These are phyloP conservation scores for Motacilla alba DNA, from an alignment of 2,113 vertebrate species.

Conservation along the genomic window DNA sequence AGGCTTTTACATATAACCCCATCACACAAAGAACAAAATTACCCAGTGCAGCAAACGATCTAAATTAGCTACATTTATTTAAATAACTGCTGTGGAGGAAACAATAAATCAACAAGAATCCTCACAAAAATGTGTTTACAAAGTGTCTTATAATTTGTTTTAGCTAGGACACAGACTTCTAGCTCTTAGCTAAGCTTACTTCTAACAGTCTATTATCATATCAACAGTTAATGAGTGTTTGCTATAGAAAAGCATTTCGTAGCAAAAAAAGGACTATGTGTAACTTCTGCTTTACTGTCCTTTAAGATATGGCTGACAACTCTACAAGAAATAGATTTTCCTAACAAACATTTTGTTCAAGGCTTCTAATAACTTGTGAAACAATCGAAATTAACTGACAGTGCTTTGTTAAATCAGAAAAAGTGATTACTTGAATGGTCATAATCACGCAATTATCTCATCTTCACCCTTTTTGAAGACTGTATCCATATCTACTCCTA, in stretches of 20 bases:
- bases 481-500: slow-evolving; percentile 68
- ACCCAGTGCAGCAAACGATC: slow-evolving; percentile 71
- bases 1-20: slow-evolving; percentile 77
- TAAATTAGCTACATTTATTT: slow-evolving; percentile 80
- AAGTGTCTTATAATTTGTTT: slow-evolving; percentile 76
- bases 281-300: slow-evolving; percentile 41
- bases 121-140: slow-evolving; percentile 77
- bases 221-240: slow-evolving; percentile 74
- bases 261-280: not conserved
- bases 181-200: slow-evolving; percentile 75
- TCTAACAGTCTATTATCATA: slow-evolving; percentile 71
- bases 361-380: slow-evolving; percentile 61
- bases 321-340: slow-evolving; percentile 49
- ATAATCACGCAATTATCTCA: slow-evolving; percentile 77
- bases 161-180: slow-evolving; percentile 72
- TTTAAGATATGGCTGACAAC: not conserved
- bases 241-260: slow-evolving; percentile 50
- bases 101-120: slow-evolving; percentile 81
- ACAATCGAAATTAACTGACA: slow-evolving; percentile 70
- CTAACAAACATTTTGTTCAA: slow-evolving; percentile 71
- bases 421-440: slow-evolving; percentile 70
- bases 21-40: slow-evolving; percentile 75
- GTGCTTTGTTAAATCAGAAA: slow-evolving; percentile 68
- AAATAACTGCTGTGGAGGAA: slow-evolving; percentile 76
- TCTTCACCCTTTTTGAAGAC: slow-evolving; percentile 71